Evolutionary conservation across 2,888 invertebrate genomes (phyloP).

Genomic region (Salpingus planirostris): DNA sequence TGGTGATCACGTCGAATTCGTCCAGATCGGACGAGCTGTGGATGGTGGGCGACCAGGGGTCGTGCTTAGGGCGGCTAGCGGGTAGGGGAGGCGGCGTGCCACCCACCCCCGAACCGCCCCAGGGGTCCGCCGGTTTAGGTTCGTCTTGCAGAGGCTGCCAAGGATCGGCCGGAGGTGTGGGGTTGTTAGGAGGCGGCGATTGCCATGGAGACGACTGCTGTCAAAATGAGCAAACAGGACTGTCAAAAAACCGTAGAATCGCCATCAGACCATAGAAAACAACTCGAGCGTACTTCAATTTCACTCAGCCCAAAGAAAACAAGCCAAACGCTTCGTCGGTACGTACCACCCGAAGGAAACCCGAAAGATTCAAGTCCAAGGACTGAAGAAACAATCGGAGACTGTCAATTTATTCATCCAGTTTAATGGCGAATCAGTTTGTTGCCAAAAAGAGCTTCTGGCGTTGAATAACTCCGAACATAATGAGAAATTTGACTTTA

Average conservation of each 20-base stretch:
- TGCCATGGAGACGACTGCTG: conserved; percentile 56
- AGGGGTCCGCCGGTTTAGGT: conserved; percentile 23
- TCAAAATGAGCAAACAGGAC: no score
- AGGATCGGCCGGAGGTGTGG: conserved; percentile 43
- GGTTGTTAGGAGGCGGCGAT: conserved; percentile 23
- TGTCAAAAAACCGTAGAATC: no score
- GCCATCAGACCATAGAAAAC: no score
- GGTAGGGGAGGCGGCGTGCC: conserved; percentile 7
- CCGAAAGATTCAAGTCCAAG: conserved; percentile 27
- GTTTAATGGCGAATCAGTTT: no score
- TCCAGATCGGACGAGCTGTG: conserved; percentile 60
- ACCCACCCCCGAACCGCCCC: conserved; percentile 20
- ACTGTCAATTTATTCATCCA: no score
- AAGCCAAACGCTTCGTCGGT: no score
- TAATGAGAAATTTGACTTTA: no score
- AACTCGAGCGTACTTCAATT: no score
- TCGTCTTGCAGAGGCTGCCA: conserved; percentile 45
- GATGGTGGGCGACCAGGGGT: conserved; percentile 47
- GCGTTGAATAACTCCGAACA: no score
- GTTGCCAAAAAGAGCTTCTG: no score
- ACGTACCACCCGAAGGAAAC: conserved; percentile 24
- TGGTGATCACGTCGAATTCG: conserved; percentile 80
- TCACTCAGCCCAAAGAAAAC: no score
- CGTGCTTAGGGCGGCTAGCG: conserved; percentile 27
- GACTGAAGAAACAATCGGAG: conserved; percentile 24